Conservation (phyloP, 1,140 invertebrate genomes). For the Drosophila miranda region DNA sequence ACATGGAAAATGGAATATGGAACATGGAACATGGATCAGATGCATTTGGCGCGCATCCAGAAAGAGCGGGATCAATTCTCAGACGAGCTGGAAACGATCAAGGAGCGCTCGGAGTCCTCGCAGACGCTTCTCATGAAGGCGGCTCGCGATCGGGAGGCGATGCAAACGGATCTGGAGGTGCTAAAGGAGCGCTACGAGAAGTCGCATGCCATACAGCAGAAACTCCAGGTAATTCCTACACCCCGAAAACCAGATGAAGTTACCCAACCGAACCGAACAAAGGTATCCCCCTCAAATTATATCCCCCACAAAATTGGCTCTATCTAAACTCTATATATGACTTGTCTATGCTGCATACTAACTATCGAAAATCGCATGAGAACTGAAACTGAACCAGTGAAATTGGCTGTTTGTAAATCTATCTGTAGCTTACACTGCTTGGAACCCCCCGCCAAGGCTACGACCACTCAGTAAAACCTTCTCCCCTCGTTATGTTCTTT, state of each 20-base stretch:
- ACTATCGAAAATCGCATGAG: conserved; percentile 63
- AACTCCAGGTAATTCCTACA: conserved; percentile 86
- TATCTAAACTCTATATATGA: conserved; percentile 27
- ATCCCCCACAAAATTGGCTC: conserved; percentile 43
- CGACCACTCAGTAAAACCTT: conserved; percentile 1
- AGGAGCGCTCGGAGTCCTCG: conserved; percentile 90
- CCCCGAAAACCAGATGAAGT: conserved; percentile 12
- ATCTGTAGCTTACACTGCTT: conserved; percentile 68
- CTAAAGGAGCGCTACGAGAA: conserved; percentile 95
- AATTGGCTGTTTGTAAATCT: conserved; percentile 81
- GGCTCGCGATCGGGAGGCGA: conserved; percentile 92
- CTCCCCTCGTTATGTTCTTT: conserved; percentile 20
- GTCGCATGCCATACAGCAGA: conserved; percentile 91
- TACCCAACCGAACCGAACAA: conserved; percentile 1
- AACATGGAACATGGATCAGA: conserved; percentile 80
- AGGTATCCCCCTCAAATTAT: conserved; percentile 13
- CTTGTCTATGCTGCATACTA: conserved; percentile 56
- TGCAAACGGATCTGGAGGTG: conserved; percentile 92
- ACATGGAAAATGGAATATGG: neutral
- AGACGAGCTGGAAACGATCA: conserved; percentile 90
- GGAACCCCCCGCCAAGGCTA: neutral
- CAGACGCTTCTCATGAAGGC: conserved; percentile 91
- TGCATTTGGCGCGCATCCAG: conserved; percentile 89
- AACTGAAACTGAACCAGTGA: conserved; percentile 64
- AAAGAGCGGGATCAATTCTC: conserved; percentile 93